A percentile compares a stretch with the other conserved stretches of the same genome.
phyloP scores from a whole-genome alignment of 2,797 vertebrate genomes.

The Microtus agrestis region DNA sequence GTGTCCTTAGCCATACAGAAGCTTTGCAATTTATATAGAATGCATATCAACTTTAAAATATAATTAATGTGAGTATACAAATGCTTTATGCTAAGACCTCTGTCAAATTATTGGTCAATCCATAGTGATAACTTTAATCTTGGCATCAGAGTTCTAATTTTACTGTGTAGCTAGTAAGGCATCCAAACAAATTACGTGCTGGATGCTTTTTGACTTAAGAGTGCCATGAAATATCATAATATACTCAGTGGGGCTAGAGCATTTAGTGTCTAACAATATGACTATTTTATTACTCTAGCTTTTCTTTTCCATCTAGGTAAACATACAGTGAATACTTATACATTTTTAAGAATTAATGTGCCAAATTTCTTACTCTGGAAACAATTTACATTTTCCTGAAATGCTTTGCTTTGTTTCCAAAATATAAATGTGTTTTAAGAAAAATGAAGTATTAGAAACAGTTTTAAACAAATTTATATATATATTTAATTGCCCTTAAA shows the following conservation, averaged over 20 bases:
- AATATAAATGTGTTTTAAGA: slow-evolving; percentile 27
- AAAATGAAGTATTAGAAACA: not conserved
- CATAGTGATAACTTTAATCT: slow-evolving; percentile 18
- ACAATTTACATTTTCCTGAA: slow-evolving; percentile 32
- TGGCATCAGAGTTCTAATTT: slow-evolving; percentile 66
- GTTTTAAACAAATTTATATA: not conserved
- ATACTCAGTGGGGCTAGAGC: not conserved
- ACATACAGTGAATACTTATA: not conserved
- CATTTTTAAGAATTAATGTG: slow-evolving; percentile 22
- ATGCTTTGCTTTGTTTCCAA: slow-evolving; percentile 37
- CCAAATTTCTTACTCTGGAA: slow-evolving; percentile 25
- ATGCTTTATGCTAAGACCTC: slow-evolving; percentile 45
- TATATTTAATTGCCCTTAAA: not conserved
- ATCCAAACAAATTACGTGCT: slow-evolving; percentile 59
- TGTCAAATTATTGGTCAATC: slow-evolving; percentile 44
- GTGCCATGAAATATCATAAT: slow-evolving; percentile 66
- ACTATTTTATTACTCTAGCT: slow-evolving; percentile 60
- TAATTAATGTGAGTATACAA: slow-evolving; percentile 57
- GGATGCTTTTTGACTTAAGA: slow-evolving; percentile 56
- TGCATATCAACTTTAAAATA: not conserved
- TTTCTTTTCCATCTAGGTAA: slow-evolving; percentile 59
- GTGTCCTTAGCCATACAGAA: not conserved
- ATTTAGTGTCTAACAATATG: slow-evolving; percentile 62
- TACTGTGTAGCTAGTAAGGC: slow-evolving; percentile 26
- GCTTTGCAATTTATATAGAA: not conserved